Base-by-base conservation (phyloP, 2,888 invertebrate species). In the Ctenicera cuprea region DNA sequence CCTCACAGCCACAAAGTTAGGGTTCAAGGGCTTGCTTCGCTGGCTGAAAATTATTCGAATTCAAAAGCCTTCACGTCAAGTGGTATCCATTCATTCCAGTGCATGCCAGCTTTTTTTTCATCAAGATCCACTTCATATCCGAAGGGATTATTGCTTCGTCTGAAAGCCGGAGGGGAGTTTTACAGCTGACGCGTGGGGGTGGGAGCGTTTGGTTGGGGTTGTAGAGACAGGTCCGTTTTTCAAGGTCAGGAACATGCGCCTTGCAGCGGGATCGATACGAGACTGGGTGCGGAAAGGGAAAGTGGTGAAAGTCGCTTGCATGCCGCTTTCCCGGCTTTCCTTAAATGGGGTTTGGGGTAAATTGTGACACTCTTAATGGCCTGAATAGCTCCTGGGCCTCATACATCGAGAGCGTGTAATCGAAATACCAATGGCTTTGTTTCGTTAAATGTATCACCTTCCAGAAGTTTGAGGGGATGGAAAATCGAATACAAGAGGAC, bases 201-300 rank as follows among this genome's bases (percentile, higher is more conserved):
- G 37, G 45, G 33, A 18, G 18, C 11, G 14, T 50, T n/a, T 63
- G 16, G 62, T 48, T 62, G 37, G 54, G 41, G 48, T 16, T 20
- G 9, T 16, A 48, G 48, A 48, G 48, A 48, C 48, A 18, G 43
- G 48, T 33, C 14, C 14, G 11, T 22, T 37, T 67, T 74, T 71
- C 74, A 74, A 74, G 74, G 74, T 71, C 74, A 26, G 18, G 62
- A 54, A 65, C 74, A 71, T 71, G 74, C 74, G 70, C 74, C 26
- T 61, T 66, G 54, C 64, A 1, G 57, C 33, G 52, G 26, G 71
- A 74, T 74, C 74, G 71, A 74, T 74, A 74, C 22, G 59, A 14
- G 61, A 54, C 52, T 26, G 65, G 69, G 59, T 59, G 61, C 65
- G 74, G 71, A 71, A 74, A 74, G 66, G 54, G 74, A 71, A 74